phyloP scores from a whole-genome alignment of 1,140 invertebrate genomes.

The Eubasilissa regina region DNA sequence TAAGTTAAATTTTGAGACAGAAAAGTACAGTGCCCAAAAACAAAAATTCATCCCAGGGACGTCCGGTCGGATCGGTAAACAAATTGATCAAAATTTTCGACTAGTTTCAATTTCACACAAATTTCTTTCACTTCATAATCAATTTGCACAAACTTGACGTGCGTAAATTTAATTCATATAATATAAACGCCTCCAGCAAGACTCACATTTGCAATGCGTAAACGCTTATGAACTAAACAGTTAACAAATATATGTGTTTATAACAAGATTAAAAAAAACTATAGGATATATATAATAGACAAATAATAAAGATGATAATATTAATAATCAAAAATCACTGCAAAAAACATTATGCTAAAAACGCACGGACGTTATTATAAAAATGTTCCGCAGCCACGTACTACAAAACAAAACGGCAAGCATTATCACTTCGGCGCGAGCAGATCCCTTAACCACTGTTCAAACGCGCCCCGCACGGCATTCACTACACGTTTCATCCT shows the following conservation, averaged over 20 bases:
- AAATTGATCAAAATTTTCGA: constrained; percentile 52
- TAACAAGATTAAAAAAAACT: constrained; percentile 39
- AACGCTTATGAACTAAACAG: constrained; percentile 27
- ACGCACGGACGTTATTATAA: constrained; percentile 17
- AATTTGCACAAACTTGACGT: too few species aligned
- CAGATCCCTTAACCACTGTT: background rate
- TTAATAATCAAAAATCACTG: constrained; percentile 45
- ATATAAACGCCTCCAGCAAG: constrained; percentile 17
- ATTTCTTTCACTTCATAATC: constrained; percentile 19
- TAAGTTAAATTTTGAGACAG: constrained; percentile 7
- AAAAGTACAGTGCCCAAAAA: background rate
- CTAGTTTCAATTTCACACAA: constrained; percentile 51
- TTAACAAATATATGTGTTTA: constrained; percentile 32
- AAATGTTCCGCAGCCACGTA: constrained; percentile 14
- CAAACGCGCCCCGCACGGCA: background rate
- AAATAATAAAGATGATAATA: constrained; percentile 1
- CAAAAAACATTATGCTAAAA: constrained; percentile 28
- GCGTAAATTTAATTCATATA: constrained; percentile 13
- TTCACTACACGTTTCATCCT: too few species aligned
- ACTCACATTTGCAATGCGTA: constrained; percentile 24
- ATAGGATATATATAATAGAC: constrained; percentile 30
- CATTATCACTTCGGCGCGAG: constrained; percentile 18
- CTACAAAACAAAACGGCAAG: constrained; percentile 26
- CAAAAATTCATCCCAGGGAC: constrained; percentile 27
- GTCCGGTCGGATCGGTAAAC: background rate